Conservation (phyloP, 2,797 vertebrate genomes). For the Hydrolagus colliei region DNA sequence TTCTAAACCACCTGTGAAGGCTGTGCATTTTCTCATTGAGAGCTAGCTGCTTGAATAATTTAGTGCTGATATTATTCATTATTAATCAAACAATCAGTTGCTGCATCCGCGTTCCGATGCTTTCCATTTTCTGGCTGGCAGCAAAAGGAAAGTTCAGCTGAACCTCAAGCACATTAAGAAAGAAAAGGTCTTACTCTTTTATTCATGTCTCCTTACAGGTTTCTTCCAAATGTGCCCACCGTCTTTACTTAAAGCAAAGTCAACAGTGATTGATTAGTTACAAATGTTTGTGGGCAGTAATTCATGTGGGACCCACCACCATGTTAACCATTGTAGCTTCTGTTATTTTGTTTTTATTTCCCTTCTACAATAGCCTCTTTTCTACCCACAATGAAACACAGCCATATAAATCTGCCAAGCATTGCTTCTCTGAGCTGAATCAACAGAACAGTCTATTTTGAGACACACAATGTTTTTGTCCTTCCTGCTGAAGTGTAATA, state of each 20-base stretch:
- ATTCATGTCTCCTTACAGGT: constrained; percentile 8
- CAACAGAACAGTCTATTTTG: background rate
- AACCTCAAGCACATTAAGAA: background rate
- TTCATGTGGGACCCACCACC: background rate
- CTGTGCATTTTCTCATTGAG: constrained; percentile 9
- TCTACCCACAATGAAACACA: background rate
- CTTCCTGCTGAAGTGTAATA: background rate
- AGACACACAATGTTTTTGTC: background rate
- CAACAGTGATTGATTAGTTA: background rate
- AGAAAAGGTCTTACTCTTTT: constrained; percentile 12
- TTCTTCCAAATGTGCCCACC: background rate
- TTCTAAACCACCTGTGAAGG: background rate
- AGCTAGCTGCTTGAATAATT: constrained; percentile 1
- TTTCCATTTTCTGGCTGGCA: background rate
- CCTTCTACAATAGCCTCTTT: background rate
- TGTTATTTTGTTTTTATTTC: background rate
- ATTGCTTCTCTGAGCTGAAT: background rate
- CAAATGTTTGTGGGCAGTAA: background rate
- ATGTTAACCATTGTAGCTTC: background rate
- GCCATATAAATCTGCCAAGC: background rate
- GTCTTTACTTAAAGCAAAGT: background rate
- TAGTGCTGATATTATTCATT: constrained; percentile 26
- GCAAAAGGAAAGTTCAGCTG: background rate
- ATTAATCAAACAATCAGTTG: constrained; percentile 14
- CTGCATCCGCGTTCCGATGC: background rate